phyloP scores from a whole-genome alignment of 64 coral and sea anemone species.

The Catalaphyllia jardinei region DNA sequence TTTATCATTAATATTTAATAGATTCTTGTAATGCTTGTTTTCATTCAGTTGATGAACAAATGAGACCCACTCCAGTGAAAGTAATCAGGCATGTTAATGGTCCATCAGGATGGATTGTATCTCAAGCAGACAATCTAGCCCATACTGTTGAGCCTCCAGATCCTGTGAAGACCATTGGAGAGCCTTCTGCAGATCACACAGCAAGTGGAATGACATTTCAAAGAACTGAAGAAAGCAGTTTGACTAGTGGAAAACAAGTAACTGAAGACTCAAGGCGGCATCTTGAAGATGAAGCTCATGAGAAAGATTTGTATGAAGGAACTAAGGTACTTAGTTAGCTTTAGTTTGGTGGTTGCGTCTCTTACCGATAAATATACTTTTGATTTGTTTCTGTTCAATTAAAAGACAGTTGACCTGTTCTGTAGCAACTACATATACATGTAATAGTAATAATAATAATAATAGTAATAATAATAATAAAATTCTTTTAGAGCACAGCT shows the following conservation, averaged over 20 bases:
- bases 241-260: background rate
- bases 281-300: background rate
- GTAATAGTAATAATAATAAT: too few relatives aligned
- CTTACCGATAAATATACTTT: background rate
- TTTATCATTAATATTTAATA: background rate
- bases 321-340: background rate
- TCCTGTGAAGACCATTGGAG: background rate
- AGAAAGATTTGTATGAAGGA: background rate
- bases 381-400: too few relatives aligned
- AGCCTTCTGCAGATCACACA: background rate
- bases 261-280: background rate
- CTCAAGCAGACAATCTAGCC: background rate
- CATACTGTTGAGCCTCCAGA: background rate
- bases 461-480: too few relatives aligned
- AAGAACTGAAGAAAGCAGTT: background rate
- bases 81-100: conserved; percentile 70
- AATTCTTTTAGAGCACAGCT: too few relatives aligned
- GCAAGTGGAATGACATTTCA: background rate
- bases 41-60: conserved; percentile 25
- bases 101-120: conserved; percentile 73
- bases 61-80: conserved; percentile 38
- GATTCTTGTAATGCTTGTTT: background rate
- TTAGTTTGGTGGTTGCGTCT: background rate
- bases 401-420: too few relatives aligned
- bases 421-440: too few relatives aligned